Percentiles rank a stretch among this genome's conserved stretches.
phyloP scores from a whole-genome alignment of 2,888 invertebrate genomes.

The Spilosoma lubricipeda region DNA sequence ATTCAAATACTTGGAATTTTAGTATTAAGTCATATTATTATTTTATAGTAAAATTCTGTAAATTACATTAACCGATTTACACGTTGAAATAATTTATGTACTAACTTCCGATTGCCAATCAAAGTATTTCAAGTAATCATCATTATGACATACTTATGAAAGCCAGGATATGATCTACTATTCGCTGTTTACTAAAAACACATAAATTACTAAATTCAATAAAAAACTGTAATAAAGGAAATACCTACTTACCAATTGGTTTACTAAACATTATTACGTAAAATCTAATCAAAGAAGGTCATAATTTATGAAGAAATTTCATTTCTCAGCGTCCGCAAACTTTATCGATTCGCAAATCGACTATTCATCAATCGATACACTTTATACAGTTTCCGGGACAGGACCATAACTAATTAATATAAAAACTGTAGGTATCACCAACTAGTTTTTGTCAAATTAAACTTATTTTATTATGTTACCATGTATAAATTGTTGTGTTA shows the following conservation, averaged over 20 bases:
- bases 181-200: slow-evolving; percentile 7
- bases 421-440: slow-evolving; percentile 27
- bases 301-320: slow-evolving; percentile 23
- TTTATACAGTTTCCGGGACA: slow-evolving; percentile 31
- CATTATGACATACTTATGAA: background rate
- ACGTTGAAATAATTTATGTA: slow-evolving; percentile 1
- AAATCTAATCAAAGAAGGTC: slow-evolving; percentile 18
- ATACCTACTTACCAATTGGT: slow-evolving; percentile 26
- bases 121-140: background rate
- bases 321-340: slow-evolving; percentile 41
- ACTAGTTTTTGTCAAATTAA: slow-evolving; percentile 49
- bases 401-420: slow-evolving; percentile 25
- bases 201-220: slow-evolving; percentile 33
- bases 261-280: slow-evolving; percentile 17
- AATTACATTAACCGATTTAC: background rate
- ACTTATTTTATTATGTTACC: slow-evolving; percentile 39
- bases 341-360: slow-evolving; percentile 23
- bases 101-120: background rate
- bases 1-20: too few relatives aligned
- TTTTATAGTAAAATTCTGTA: background rate
- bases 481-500: slow-evolving; percentile 47
- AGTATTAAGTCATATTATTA: background rate
- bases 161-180: slow-evolving; percentile 14
- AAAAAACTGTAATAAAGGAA: slow-evolving; percentile 38
- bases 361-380: slow-evolving; percentile 34